These are phyloP conservation scores for Nymphalis io DNA, from an alignment of 1,140 invertebrate species.

Conservation along the genomic window DNA sequence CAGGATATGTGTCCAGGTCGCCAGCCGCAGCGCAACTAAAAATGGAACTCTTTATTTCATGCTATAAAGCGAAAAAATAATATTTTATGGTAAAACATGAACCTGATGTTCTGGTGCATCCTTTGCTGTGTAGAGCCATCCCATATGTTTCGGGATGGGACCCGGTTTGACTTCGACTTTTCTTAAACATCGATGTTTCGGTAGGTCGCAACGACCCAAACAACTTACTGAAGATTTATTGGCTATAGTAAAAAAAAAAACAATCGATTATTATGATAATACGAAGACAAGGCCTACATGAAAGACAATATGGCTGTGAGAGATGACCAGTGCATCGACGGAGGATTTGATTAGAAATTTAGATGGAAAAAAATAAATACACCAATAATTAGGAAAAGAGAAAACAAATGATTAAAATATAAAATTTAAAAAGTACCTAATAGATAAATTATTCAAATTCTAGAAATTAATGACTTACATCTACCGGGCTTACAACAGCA, in stretches of 20 bases:
- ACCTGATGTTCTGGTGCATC: slow-evolving; percentile 71
- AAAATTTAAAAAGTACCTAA: too few relatives aligned
- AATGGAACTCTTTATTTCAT: slow-evolving; percentile 27
- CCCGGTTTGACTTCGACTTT: slow-evolving; percentile 58
- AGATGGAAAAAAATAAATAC: too few relatives aligned
- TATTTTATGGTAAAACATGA: not conserved
- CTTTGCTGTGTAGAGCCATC: slow-evolving; percentile 72
- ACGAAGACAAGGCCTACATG: not conserved
- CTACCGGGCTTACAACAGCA: slow-evolving; percentile 63
- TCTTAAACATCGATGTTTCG: slow-evolving; percentile 66
- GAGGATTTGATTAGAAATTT: too few relatives aligned
- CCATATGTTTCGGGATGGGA: slow-evolving; percentile 66
- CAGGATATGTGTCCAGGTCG: slow-evolving; percentile 74
- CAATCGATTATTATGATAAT: too few relatives aligned
- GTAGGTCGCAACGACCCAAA: slow-evolving; percentile 68
- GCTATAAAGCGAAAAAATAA: not conserved
- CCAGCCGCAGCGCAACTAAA: slow-evolving; percentile 71
- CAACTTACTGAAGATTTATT: slow-evolving; percentile 64
- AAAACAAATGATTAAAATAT: too few relatives aligned
- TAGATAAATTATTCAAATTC: too few relatives aligned
- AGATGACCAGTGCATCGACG: too few relatives aligned
- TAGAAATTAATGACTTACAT: slow-evolving; percentile 41
- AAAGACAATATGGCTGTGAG: not conserved
- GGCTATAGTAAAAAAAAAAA: slow-evolving; percentile 43
- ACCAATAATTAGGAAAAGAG: too few relatives aligned